Evolutionary conservation across 2,113 vertebrate species (phyloP).

Genomic region (Pseudorasbora parva): DNA sequence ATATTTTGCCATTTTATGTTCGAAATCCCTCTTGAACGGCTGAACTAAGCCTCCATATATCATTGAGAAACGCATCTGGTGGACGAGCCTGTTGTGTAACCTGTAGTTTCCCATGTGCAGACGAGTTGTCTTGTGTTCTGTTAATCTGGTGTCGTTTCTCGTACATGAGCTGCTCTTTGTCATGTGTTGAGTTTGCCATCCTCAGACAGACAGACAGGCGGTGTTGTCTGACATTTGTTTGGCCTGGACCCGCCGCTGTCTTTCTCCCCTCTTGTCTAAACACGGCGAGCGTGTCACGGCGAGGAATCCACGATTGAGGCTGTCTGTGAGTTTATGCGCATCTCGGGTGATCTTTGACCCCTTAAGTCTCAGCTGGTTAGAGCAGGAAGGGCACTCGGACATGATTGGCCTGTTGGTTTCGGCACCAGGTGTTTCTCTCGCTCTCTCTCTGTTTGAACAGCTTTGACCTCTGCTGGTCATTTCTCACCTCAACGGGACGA

Average conservation of each 20-base stretch:
- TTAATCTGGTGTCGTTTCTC: background rate
- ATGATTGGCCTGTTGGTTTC: background rate
- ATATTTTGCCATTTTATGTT: too few relatives aligned
- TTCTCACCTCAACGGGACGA: background rate
- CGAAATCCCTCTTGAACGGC: too few relatives aligned
- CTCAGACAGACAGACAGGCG: too few relatives aligned
- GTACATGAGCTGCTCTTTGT: background rate
- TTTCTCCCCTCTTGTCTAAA: conserved; percentile 24
- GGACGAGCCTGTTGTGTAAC: too few relatives aligned
- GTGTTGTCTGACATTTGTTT: too few relatives aligned
- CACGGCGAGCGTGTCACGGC: conserved; percentile 60
- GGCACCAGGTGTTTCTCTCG: background rate
- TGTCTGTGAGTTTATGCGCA: conserved; percentile 68
- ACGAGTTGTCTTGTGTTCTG: background rate
- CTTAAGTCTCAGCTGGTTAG: conserved; percentile 56
- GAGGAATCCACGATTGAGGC: background rate
- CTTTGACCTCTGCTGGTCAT: conserved; percentile 26
- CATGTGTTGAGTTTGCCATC: conserved; percentile 34
- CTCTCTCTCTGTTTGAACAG: conserved; percentile 12
- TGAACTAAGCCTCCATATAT: too few relatives aligned
- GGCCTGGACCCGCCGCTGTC: too few relatives aligned
- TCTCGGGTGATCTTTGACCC: conserved; percentile 66
- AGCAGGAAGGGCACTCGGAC: background rate
- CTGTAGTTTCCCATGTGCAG: background rate
- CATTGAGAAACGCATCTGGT: too few relatives aligned